Evolutionary conservation across 1,140 invertebrate genomes (phyloP).

Genomic region (Proales similis): DNA sequence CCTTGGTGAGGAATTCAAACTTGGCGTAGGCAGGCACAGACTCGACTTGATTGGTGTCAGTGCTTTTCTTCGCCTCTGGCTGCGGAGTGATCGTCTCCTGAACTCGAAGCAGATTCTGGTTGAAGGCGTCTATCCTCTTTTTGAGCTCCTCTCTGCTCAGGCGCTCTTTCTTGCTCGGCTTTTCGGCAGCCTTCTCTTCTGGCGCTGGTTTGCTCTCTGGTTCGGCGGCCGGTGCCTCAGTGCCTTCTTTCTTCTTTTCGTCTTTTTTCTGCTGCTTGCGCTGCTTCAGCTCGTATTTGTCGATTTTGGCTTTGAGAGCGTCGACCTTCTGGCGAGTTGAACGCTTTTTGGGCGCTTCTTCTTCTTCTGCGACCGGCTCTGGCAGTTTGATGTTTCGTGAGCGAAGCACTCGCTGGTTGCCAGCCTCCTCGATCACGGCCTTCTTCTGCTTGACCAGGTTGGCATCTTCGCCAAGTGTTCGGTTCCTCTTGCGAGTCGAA

Average conservation of each 20-base stretch:
- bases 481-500: slow-evolving; percentile 33
- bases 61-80: neutral
- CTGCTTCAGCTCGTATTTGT: slow-evolving; percentile 4
- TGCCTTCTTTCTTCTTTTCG: neutral
- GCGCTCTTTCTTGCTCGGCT: neutral
- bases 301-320: slow-evolving; percentile 27
- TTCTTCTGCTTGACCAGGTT: slow-evolving; percentile 27
- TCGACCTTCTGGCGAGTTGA: slow-evolving; percentile 13
- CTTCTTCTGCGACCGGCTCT: neutral
- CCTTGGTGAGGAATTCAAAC: slow-evolving; percentile 21
- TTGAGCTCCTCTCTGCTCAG: slow-evolving; percentile 27
- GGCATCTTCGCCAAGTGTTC: slow-evolving; percentile 20
- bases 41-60: neutral
- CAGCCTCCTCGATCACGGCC: slow-evolving; percentile 9
- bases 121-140: slow-evolving; percentile 31
- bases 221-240: too few species aligned
- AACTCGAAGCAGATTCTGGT: slow-evolving; percentile 15
- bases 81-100: neutral
- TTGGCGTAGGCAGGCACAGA: slow-evolving; percentile 26
- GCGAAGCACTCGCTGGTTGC: neutral
- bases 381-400: neutral
- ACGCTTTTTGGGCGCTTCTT: neutral
- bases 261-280: neutral
- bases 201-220: too few species aligned
- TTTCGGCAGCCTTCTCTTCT: neutral